Evolutionary conservation across 2,113 vertebrate species (phyloP), one percentile per base, ranked within the genome.

Genomic region (Lonchura striata): DNA sequence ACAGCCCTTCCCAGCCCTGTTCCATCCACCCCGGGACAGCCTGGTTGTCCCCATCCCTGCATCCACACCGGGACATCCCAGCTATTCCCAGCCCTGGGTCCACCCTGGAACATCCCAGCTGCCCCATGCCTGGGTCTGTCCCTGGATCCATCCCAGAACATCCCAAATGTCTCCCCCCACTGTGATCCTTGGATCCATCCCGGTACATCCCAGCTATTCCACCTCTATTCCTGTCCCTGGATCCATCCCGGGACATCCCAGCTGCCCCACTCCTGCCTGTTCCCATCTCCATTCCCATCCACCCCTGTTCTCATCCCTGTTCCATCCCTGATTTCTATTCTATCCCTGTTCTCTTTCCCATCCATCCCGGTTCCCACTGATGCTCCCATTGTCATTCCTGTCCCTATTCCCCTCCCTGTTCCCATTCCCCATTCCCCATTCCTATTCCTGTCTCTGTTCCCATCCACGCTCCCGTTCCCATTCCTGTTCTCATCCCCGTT

Each of bases 1-100:
- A 0, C 6, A 11, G 57, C 56, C 1, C 0, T 6, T 24, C 47
- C 35, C 37, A 18, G 54, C 33, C 54, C 28, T 11, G 5, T 2
- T 7, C 53, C 37, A 24, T 11, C 24, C 24, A 27, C 22, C 12
- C 68, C 1, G 5, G 37, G 5, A 35, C 42, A 57, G 31, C 60
- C 41, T 5, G 12, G 7, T 1, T 47, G 22, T 63, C 12, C 39
- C 41, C 41, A 47, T 13, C 21, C 39, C 49, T 22, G n/a, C 0
- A 23, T 22, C 68, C 44, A 50, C 25, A 2, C 25, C 0, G 1
- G 85, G 11, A 56, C 17, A 64, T 25, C 30, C 22, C 8, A 10
- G 44, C 27, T 3, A 0, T n/a, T n/a, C 44, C 69, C 42, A 56
- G 2, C n/a, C 27, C 49, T 33, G n/a, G 4, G 0, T 28, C 9